Evolutionary conservation across 2,888 invertebrate species (phyloP), one percentile per base, ranked within the genome.

Genomic region (Falcaria lacertinaria): DNA sequence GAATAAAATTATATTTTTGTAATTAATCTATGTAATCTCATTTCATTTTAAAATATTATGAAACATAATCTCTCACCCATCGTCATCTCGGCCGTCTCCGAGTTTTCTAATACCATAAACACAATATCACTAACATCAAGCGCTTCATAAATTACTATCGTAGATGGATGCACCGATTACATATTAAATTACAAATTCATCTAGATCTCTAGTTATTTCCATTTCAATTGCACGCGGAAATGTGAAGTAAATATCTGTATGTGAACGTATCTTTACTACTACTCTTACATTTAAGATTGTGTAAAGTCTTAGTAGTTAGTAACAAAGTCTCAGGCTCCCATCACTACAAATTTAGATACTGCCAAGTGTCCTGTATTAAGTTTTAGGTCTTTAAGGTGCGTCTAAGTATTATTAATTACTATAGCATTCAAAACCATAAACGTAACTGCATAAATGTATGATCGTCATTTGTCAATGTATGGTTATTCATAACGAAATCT

Each of bases 111-210:
- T 28, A 0, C 7, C 28, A 28, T 28, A 28, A 28, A 28, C 28
- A 28, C 28, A 28, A 11, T 28, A 28, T 28, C 28, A 11, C 2
- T 28, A 1, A 28, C 28, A 28, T 28, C 19, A 19, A 19, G 19
- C 19, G 19, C 19, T 19, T 19, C 6, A 19, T 60, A 69, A 74
- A 77, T 72, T 69, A 68, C 69, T 28, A 39, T 33, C 43, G 33
- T 57, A 62, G 64, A 68, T 74, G 60, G 65, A 68, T 57, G 55
- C 49, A 54, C 44, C 58, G 70, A 72, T 80, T 70, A 74, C 69
- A 66, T 66, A 66, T 67, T 63, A 71, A 74, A 79, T 77, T 70
- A 78, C 68, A 49, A 68, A 71, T 74, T 70, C 72, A 76, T 75
- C 62, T 65, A 71, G 69, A 73, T 68, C 57, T 62, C 54, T 53